These are phyloP conservation scores for Tonatia bakeri DNA, from an alignment of 2,113 vertebrate genomes.

Conservation along the genomic window DNA sequence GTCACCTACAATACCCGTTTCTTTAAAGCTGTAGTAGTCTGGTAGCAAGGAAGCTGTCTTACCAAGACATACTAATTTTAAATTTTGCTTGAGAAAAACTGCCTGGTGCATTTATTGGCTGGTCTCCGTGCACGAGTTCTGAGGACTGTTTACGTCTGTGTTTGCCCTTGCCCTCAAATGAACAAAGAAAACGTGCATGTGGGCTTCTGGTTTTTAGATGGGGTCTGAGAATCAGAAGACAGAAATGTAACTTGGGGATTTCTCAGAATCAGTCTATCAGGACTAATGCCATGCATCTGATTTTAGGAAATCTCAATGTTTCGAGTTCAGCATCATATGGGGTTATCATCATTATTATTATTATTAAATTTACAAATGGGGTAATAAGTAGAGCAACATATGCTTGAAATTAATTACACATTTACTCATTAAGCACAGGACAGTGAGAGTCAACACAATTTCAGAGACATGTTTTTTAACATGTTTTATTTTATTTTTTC, in stretches of 20 bases:
- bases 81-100: constrained; percentile 59
- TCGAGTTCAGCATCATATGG: background rate
- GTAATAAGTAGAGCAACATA: background rate
- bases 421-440: background rate
- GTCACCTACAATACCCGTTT: constrained; percentile 92
- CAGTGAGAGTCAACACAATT: background rate
- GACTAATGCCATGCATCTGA: constrained; percentile 48
- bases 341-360: background rate
- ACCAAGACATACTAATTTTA: constrained; percentile 82
- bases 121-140: background rate
- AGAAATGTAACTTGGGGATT: constrained; percentile 71
- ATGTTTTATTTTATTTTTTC: background rate
- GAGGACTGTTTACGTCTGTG: constrained; percentile 68
- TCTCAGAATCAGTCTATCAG: constrained; percentile 67
- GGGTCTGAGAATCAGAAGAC: constrained; percentile 67
- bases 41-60: constrained; percentile 75
- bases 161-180: constrained; percentile 46
- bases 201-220: constrained; percentile 57
- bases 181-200: constrained; percentile 51
- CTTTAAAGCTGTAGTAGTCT: constrained; percentile 82
- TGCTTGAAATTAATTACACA: background rate
- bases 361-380: constrained; percentile 43
- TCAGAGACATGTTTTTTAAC: constrained; percentile 29
- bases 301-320: constrained; percentile 38
- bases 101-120: constrained; percentile 38